A percentile compares a stretch with the other conserved stretches of the same genome.
phyloP scores from a whole-genome alignment of 2,888 invertebrate genomes.

The Mechanitis mazaeus region DNA sequence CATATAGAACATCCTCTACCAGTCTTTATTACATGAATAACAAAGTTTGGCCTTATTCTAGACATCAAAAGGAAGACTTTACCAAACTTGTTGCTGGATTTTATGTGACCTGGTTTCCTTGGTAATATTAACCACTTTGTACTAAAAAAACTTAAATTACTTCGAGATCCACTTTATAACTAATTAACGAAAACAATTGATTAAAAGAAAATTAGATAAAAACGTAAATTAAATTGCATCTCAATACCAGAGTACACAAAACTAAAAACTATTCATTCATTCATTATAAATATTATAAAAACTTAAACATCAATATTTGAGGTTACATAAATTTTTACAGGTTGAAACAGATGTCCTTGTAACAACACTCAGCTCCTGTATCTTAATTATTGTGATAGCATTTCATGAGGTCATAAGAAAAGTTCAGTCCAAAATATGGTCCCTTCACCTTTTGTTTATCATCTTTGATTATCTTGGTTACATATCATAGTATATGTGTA shows the following conservation, averaged over 20 bases:
- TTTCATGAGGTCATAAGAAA: too few species aligned
- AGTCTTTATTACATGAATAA: too few species aligned
- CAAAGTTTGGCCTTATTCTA: background rate
- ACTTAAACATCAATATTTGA: too few species aligned
- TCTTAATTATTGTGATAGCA: too few species aligned
- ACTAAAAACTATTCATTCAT: background rate
- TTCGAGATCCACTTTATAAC: conserved; percentile 45
- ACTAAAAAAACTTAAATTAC: conserved; percentile 39
- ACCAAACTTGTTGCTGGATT: background rate
- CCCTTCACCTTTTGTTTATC: background rate
- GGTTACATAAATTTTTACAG: too few species aligned
- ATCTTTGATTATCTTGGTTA: background rate
- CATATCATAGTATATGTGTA: background rate
- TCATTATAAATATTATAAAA: too few species aligned
- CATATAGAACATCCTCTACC: too few species aligned
- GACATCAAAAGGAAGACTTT: background rate
- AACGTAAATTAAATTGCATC: conserved; percentile 2
- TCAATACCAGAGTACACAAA: background rate
- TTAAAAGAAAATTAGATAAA: background rate
- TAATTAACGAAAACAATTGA: conserved; percentile 35
- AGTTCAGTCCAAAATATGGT: too few species aligned
- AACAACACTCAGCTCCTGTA: too few species aligned
- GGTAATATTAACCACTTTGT: conserved; percentile 38
- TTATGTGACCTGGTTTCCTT: background rate
- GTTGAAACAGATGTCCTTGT: too few species aligned